Evolutionary conservation across 2,888 invertebrate species (phyloP), one percentile per base, ranked within the genome.

Genomic region (Drosophila rubida): DNA sequence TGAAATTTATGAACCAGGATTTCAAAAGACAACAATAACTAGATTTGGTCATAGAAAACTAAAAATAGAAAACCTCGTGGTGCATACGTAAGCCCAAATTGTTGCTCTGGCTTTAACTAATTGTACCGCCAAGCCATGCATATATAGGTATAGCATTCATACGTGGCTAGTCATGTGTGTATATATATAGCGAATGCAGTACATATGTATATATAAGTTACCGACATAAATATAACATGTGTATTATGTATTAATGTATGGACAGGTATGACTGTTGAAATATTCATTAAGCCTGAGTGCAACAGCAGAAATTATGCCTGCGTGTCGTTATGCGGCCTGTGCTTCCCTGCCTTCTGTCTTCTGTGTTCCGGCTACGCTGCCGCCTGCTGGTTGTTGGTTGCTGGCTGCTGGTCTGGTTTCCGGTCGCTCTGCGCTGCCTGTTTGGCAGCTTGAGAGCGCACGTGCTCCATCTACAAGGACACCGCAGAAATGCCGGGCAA

Each of bases 241-340:
- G 44, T 57, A 72, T 72, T 72, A 72, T 77, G 49, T 63, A 67
- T 72, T 64, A 63, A 74, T 70, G 37, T 60, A 62, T 80, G 78
- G 75, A 63, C 78, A 48, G 35, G 54, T 49, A 54, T 67, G 55
- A 53, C 67, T 76, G 73, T 57, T 81, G 72, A 81, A 81, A 87
- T 87, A 81, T 81, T 87, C 87, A 81, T 87, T 81, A 84, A 81
- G 79, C 75, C 81, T 81, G 87, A 81, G 81, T 81, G 81, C 87
- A 81, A 80, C 76, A 72, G 50, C 82, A 75, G 69, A 80, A 81
- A 87, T 81, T 87, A 81, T 81, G 80, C 78, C 80, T 84, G 87
- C 80, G 80, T 81, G 87, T 69, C 74, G 74, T 44, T 54, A 51
- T 72, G 77, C 54, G 77, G 62, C 51, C 37, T 49, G 48, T 65